Percentiles rank a stretch among this genome's conserved stretches.
Conservation (phyloP, 2,797 vertebrate genomes). For the Muscicapa comitata region DNA sequence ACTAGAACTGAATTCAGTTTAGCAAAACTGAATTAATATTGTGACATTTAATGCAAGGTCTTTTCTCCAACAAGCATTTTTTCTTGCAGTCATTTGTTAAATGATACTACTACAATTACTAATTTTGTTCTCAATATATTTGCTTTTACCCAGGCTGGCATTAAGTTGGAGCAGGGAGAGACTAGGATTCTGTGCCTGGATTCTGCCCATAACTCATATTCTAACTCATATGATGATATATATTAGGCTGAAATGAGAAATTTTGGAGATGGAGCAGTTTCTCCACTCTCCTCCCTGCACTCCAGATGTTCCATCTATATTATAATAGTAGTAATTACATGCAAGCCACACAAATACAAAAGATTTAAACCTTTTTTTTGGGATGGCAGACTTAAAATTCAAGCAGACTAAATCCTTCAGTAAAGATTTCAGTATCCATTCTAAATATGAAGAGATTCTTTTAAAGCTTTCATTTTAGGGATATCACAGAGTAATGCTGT, state of each 20-base stretch:
- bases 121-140: not conserved
- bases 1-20: not conserved
- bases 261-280: not conserved
- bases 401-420: not conserved
- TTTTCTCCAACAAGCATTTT: not conserved
- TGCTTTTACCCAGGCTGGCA: not conserved
- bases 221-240: not conserved
- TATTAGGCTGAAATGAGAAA: not conserved
- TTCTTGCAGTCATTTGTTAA: not conserved
- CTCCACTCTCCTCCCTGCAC: not conserved
- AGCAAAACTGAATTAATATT: not conserved
- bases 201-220: not conserved
- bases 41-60: not conserved
- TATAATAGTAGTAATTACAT: not conserved
- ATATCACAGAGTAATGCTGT: not conserved
- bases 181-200: not conserved
- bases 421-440: not conserved
- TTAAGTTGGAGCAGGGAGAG: not conserved
- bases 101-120: not conserved
- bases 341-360: not conserved
- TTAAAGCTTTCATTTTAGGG: not conserved
- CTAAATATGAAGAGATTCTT: not conserved
- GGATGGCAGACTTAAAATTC: not conserved
- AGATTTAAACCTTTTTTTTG: not conserved
- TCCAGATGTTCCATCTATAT: not conserved